phyloP scores from a whole-genome alignment of 2,113 vertebrate species.

The Prolemur simus region DNA sequence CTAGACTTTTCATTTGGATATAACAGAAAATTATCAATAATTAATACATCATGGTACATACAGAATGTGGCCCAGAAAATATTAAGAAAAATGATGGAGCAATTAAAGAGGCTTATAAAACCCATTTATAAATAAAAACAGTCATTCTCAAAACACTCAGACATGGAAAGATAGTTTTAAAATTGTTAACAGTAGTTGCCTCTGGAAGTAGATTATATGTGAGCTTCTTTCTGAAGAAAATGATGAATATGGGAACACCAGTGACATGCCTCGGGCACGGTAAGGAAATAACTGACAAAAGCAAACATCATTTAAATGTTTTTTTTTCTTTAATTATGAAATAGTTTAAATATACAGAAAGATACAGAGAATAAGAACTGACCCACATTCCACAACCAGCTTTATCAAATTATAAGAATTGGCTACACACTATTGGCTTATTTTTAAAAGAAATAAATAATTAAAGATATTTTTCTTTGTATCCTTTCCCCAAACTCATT shows the following conservation, averaged over 20 bases:
- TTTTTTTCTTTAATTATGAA: conserved; percentile 52
- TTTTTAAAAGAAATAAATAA: conserved; percentile 7
- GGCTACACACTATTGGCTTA: background rate
- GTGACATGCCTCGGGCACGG: background rate
- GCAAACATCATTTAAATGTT: background rate
- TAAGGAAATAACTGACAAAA: conserved; percentile 26
- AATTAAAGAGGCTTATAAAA: background rate
- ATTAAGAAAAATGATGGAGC: background rate
- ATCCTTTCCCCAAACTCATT: background rate
- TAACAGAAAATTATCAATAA: background rate
- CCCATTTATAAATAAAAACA: no score
- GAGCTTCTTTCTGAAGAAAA: conserved; percentile 1
- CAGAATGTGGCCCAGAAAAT: background rate
- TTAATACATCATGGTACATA: background rate
- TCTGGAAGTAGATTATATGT: background rate
- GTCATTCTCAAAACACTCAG: background rate
- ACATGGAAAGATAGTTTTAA: background rate
- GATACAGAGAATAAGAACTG: conserved; percentile 10
- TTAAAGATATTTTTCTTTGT: background rate
- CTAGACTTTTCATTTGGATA: background rate
- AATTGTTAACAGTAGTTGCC: conserved; percentile 13
- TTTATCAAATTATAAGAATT: conserved; percentile 31
- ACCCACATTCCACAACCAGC: background rate
- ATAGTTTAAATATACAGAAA: conserved; percentile 43
- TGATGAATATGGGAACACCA: background rate